These are phyloP conservation scores for Cantharis lateralis DNA, from an alignment of 2,888 invertebrate genomes.

Conservation along the genomic window DNA sequence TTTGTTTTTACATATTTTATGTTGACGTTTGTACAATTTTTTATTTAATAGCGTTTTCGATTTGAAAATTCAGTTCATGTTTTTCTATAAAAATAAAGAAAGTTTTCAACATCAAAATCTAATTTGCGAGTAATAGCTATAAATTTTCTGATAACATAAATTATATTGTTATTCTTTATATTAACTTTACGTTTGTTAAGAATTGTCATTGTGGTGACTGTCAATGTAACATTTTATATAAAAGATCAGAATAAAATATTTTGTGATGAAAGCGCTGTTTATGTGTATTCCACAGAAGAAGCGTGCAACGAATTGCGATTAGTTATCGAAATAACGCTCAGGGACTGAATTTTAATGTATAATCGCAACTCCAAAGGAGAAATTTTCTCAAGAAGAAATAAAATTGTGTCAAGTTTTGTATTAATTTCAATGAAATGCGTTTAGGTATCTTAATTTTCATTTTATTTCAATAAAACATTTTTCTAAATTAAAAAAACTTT, in stretches of 20 bases:
- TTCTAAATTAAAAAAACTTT: background rate
- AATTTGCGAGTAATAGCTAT: background rate
- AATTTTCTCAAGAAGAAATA: background rate
- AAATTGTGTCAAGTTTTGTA: background rate
- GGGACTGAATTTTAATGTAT: background rate
- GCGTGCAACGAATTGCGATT: slow-evolving; percentile 7
- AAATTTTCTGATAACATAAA: background rate
- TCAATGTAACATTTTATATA: background rate
- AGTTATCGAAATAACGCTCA: slow-evolving; percentile 4
- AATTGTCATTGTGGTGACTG: background rate
- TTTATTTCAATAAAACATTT: background rate
- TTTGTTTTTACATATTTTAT: slow-evolving; percentile 19
- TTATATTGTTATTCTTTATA: background rate
- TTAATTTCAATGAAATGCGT: background rate
- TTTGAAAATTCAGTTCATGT: background rate
- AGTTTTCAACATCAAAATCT: background rate
- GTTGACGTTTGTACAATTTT: background rate
- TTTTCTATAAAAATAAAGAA: background rate
- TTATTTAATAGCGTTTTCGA: background rate
- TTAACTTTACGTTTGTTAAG: background rate
- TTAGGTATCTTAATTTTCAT: background rate
- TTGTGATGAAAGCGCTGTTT: slow-evolving; percentile 18
- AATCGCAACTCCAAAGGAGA: background rate
- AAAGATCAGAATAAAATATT: slow-evolving; percentile 12
- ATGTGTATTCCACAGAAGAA: slow-evolving; percentile 9